These are phyloP conservation scores for Embidobia sp. DNA, from an alignment of 2,888 invertebrate species.

Conservation along the genomic window DNA sequence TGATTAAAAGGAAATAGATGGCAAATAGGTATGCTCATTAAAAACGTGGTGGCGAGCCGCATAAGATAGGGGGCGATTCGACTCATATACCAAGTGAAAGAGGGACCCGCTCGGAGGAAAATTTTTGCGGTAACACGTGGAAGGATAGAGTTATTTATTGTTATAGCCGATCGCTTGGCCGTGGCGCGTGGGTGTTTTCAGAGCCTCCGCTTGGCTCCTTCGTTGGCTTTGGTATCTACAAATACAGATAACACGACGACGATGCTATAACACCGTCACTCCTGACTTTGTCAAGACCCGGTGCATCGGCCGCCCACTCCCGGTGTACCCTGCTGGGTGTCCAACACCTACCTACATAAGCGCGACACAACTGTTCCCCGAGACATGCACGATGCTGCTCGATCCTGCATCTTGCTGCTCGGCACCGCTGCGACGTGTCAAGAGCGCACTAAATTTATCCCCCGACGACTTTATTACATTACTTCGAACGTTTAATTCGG, in stretches of 20 bases:
- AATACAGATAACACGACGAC: constrained; percentile 69
- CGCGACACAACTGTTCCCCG: constrained; percentile 73
- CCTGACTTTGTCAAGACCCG: constrained; percentile 75
- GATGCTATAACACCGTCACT: constrained; percentile 72
- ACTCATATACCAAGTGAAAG: constrained; percentile 25
- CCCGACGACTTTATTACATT: constrained; percentile 79
- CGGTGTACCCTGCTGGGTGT: constrained; percentile 79
- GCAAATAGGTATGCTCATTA: constrained; percentile 42
- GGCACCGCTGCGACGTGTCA: too few species aligned
- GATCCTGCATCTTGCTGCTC: constrained; percentile 37
- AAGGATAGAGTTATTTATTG: constrained; percentile 80
- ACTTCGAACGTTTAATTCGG: constrained; percentile 78
- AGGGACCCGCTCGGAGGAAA: constrained; percentile 64
- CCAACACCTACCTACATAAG: constrained; percentile 80
- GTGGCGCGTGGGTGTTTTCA: constrained; percentile 77
- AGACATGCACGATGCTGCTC: constrained; percentile 57
- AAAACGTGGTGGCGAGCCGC: constrained; percentile 33
- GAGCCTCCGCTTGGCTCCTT: constrained; percentile 70
- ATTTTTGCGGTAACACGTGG: constrained; percentile 77
- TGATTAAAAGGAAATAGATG: constrained; percentile 28
- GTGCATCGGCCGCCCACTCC: constrained; percentile 78
- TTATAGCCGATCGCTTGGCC: constrained; percentile 77
- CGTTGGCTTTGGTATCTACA: constrained; percentile 64
- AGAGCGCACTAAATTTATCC: constrained; percentile 78
- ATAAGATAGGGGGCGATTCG: constrained; percentile 53